These are phyloP conservation scores for Arctocebus calabarensis DNA, from an alignment of 2,797 vertebrate genomes.

Conservation along the genomic window DNA sequence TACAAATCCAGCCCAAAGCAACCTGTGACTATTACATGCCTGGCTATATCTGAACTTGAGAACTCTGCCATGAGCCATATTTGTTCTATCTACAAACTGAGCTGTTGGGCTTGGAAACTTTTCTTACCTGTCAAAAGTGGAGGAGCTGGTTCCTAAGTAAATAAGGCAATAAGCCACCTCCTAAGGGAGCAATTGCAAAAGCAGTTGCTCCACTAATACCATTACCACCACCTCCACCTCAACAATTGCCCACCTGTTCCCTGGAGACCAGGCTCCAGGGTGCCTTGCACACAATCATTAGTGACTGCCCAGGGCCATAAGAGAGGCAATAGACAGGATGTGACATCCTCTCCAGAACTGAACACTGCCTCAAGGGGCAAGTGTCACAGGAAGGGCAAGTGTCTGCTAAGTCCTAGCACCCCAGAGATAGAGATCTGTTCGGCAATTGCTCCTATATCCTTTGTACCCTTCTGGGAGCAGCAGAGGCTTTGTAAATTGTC, in stretches of 20 bases:
- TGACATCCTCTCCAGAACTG: not conserved
- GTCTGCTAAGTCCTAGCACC: not conserved
- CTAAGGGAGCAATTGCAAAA: not conserved
- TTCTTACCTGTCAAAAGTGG: constrained; percentile 51
- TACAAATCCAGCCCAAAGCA: constrained; percentile 53
- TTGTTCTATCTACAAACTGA: constrained; percentile 53
- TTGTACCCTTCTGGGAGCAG: not conserved
- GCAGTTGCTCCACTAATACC: not conserved
- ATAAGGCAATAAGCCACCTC: constrained; percentile 33
- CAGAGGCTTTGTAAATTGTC: not conserved
- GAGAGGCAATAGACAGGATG: too few species aligned
- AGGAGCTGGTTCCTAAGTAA: constrained; percentile 37
- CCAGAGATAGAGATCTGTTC: not conserved
- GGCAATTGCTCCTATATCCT: not conserved
- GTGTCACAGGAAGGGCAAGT: not conserved
- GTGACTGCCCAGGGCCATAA: not conserved
- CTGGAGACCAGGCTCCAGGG: not conserved
- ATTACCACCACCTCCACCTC: too few species aligned
- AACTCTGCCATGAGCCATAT: constrained; percentile 38
- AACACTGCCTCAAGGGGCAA: not conserved
- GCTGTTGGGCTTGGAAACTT: constrained; percentile 56
- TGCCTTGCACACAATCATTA: not conserved
- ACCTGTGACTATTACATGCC: not conserved
- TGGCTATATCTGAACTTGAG: not conserved
- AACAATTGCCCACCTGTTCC: not conserved